Conservation (phyloP, 2,888 invertebrate genomes). For the Morpho helenor region DNA sequence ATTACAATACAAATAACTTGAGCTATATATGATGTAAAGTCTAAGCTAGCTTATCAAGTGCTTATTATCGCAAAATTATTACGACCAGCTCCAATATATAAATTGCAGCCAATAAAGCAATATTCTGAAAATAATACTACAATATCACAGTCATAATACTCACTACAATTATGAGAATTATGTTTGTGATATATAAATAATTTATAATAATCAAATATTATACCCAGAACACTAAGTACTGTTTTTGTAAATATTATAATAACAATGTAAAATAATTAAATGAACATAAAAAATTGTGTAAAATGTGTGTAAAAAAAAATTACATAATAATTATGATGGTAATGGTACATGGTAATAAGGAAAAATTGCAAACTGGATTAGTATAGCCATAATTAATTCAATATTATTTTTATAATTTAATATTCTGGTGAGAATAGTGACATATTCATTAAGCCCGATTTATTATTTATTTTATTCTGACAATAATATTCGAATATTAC, state of each 20-base stretch:
- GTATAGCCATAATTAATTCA: too few species aligned
- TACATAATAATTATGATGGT: too few species aligned
- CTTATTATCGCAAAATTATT: background rate
- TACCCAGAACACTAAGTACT: background rate
- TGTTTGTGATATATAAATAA: background rate
- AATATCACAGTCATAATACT: background rate
- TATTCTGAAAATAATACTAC: conserved; percentile 2
- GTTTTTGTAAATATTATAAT: background rate
- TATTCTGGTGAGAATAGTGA: too few species aligned
- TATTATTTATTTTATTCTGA: background rate
- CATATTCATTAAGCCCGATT: too few species aligned
- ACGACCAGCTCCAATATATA: conserved; percentile 1
- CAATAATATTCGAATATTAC: conserved; percentile 6
- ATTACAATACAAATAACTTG: conserved; percentile 10
- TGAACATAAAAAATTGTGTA: too few species aligned
- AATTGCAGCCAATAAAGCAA: background rate
- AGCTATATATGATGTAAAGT: conserved; percentile 9
- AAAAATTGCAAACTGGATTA: too few species aligned
- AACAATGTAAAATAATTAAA: background rate
- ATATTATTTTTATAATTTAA: too few species aligned
- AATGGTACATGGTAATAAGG: too few species aligned
- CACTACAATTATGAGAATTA: background rate
- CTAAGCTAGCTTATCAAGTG: conserved; percentile 16
- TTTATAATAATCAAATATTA: background rate
- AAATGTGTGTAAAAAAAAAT: too few species aligned